Percentiles rank a stretch among this genome's conserved stretches.
These are phyloP conservation scores for Takifugu bimaculatus DNA, from an alignment of 2,113 vertebrate species.

Conservation along the genomic window DNA sequence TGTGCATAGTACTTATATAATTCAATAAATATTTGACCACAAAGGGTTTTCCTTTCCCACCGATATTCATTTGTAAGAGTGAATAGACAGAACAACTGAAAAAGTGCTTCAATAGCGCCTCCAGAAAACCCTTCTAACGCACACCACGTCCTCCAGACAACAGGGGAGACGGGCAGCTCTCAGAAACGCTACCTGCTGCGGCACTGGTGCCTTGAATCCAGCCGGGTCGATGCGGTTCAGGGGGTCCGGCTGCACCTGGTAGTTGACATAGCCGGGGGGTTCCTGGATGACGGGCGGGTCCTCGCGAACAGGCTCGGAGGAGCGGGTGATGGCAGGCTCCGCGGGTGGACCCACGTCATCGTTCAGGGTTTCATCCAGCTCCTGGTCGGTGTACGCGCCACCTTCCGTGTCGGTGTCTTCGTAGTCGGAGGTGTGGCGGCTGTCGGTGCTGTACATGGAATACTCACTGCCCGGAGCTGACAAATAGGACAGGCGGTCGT, in stretches of 20 bases:
- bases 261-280: slow-evolving; percentile 79
- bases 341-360: slow-evolving; percentile 90
- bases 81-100: slow-evolving; percentile 41
- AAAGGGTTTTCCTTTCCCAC: slow-evolving; percentile 43
- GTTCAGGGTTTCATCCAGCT: slow-evolving; percentile 97
- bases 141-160: slow-evolving; percentile 77
- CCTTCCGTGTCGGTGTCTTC: slow-evolving; percentile 99
- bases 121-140: slow-evolving; percentile 77
- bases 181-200: slow-evolving; percentile 90
- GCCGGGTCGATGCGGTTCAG: slow-evolving; percentile 90
- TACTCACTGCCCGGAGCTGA: slow-evolving; percentile 98
- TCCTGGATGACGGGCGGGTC: slow-evolving; percentile 90
- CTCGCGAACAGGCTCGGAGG: slow-evolving; percentile 95
- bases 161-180: slow-evolving; percentile 72
- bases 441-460: slow-evolving; percentile 99
- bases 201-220: slow-evolving; percentile 83
- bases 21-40: slow-evolving; percentile 62
- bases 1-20: slow-evolving; percentile 40
- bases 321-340: slow-evolving; percentile 95
- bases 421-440: slow-evolving; percentile 97
- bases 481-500: slow-evolving; percentile 97
- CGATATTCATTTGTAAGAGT: slow-evolving; percentile 44
- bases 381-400: slow-evolving; percentile 98
- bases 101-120: slow-evolving; percentile 65
- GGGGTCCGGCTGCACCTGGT: slow-evolving; percentile 79